phyloP scores from a whole-genome alignment of 2,888 invertebrate genomes.

The Eilema depressum region DNA sequence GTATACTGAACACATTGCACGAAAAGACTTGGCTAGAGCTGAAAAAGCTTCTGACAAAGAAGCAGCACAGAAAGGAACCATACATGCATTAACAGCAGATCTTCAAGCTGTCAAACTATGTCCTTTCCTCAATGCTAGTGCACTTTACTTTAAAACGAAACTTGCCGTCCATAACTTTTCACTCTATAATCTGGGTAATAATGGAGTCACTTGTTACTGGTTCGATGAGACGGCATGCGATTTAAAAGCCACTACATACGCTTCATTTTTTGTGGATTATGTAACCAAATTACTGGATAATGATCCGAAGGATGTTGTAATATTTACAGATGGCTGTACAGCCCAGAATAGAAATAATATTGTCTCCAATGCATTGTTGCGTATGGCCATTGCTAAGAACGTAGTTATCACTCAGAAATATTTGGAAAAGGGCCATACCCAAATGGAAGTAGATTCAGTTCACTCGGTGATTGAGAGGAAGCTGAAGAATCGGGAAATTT shows the following conservation, averaged over 20 bases:
- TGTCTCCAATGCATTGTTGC: constrained; percentile 45
- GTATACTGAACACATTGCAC: constrained; percentile 25
- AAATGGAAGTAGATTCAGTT: constrained; percentile 50
- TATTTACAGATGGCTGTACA: constrained; percentile 52
- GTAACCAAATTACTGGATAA: constrained; percentile 38
- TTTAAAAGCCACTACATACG: constrained; percentile 50
- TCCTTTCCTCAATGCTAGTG: constrained; percentile 49
- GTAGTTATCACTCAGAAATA: constrained; percentile 48
- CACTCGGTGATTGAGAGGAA: constrained; percentile 63
- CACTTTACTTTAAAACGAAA: constrained; percentile 57
- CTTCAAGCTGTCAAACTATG: constrained; percentile 55
- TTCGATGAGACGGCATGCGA: constrained; percentile 49
- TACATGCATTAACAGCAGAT: constrained; percentile 41
- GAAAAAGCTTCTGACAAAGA: constrained; percentile 48
- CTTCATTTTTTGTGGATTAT: constrained; percentile 48
- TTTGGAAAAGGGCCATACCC: constrained; percentile 50
- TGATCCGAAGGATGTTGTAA: constrained; percentile 39
- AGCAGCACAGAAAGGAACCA: constrained; percentile 38
- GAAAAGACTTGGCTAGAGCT: constrained; percentile 30
- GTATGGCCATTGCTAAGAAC: constrained; percentile 36
- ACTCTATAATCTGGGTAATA: constrained; percentile 47
- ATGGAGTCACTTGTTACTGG: constrained; percentile 48
- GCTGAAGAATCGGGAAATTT: constrained; percentile 46
- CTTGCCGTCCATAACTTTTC: constrained; percentile 56
- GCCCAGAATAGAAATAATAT: constrained; percentile 49